Conservation (phyloP, 2,888 invertebrate species). For the Ophion obscuratus region DNA sequence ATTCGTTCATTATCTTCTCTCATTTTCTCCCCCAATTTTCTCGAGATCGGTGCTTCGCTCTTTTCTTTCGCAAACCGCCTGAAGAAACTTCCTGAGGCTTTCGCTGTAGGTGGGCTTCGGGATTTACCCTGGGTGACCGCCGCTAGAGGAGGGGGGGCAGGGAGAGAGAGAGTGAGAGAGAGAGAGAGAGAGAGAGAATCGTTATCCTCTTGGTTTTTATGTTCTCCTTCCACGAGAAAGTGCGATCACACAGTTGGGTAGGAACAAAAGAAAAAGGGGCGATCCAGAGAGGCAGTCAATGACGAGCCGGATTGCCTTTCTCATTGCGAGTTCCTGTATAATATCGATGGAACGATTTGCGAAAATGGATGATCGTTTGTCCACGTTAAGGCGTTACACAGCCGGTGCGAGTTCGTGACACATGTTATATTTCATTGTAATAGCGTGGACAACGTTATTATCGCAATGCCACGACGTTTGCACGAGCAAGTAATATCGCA, state of each 20-base stretch:
- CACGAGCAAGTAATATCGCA: not conserved
- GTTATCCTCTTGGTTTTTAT: not conserved
- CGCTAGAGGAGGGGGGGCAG: not conserved
- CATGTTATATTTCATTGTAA: constrained; percentile 9
- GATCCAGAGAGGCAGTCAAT: not conserved
- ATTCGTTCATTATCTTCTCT: constrained; percentile 32
- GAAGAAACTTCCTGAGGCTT: not conserved
- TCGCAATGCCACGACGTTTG: not conserved
- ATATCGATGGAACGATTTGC: not conserved
- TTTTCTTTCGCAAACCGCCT: not conserved
- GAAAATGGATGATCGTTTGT: constrained; percentile 40
- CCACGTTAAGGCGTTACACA: constrained; percentile 1
- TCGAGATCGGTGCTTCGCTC: not conserved
- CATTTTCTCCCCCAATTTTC: constrained; percentile 24
- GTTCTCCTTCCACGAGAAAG: not conserved
- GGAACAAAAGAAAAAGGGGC: not conserved
- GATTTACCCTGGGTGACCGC: constrained; percentile 2
- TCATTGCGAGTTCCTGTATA: not conserved
- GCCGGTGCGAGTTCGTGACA: constrained; percentile 8
- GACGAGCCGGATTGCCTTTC: not conserved
- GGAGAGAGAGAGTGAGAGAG: not conserved
- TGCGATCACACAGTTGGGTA: not conserved
- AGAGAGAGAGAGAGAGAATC: constrained; percentile 1
- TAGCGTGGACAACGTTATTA: constrained; percentile 20
- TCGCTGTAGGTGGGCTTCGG: constrained; percentile 13